Conservation (phyloP, 2,113 vertebrate genomes). For the Ptilonorhynchus violaceus region DNA sequence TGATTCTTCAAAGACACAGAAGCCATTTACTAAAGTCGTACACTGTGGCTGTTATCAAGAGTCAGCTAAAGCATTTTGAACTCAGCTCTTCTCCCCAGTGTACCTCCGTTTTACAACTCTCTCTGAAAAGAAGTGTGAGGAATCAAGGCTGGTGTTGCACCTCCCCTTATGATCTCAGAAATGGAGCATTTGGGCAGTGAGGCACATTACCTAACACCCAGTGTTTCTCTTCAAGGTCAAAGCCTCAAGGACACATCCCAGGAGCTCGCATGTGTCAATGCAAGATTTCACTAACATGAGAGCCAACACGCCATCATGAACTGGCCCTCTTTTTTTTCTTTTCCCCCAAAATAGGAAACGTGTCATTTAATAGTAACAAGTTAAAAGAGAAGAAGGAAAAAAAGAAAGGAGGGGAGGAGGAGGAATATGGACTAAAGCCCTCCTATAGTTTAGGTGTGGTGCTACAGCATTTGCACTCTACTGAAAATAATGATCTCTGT, state of each 20-base stretch:
- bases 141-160: background rate
- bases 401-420: background rate
- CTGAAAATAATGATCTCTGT: constrained; percentile 48
- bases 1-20: background rate
- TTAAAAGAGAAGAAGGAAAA: background rate
- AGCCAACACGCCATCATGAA: background rate
- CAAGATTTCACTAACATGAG: background rate
- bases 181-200: background rate
- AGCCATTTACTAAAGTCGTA: accelerated
- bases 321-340: background rate
- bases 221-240: background rate
- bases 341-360: background rate
- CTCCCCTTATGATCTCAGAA: constrained; percentile 35
- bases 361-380: background rate
- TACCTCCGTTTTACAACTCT: background rate
- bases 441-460: constrained; percentile 41
- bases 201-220: background rate
- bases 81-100: background rate
- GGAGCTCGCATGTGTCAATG: background rate
- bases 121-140: background rate
- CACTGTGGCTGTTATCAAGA: background rate
- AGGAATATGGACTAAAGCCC: background rate
- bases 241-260: background rate
- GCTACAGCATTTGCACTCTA: background rate
- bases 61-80: background rate